Conservation (phyloP, 2,888 invertebrate species). For the Raillietiella orientalis region DNA sequence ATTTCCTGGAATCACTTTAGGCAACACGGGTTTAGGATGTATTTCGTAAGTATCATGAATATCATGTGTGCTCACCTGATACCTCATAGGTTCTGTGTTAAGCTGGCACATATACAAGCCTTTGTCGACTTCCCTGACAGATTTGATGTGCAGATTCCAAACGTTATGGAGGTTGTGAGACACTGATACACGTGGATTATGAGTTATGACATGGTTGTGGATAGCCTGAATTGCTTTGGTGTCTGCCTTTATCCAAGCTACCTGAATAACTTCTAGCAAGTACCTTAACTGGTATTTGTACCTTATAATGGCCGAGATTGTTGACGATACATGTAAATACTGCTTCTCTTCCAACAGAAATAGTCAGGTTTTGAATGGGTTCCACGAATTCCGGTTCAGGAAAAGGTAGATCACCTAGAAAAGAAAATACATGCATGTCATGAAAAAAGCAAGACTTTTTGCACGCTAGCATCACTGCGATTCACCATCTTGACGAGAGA, state of each 20-base stretch:
- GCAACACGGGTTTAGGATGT: too few relatives aligned
- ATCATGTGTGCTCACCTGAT: constrained; percentile 61
- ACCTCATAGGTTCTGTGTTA: constrained; percentile 79
- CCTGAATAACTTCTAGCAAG: too few relatives aligned
- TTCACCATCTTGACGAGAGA: too few relatives aligned
- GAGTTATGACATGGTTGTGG: constrained; percentile 67
- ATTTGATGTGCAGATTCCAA: constrained; percentile 66
- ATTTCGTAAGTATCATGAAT: too few relatives aligned
- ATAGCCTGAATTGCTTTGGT: constrained; percentile 76
- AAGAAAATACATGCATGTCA: too few relatives aligned
- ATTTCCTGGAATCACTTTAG: too few relatives aligned
- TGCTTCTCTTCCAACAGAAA: constrained; percentile 46
- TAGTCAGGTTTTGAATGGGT: constrained; percentile 56
- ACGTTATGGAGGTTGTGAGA: constrained; percentile 51
- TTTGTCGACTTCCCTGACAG: constrained; percentile 55
- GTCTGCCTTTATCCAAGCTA: constrained; percentile 74
- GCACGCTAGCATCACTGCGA: too few relatives aligned
- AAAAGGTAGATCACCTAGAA: too few relatives aligned
- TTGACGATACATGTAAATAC: constrained; percentile 54
- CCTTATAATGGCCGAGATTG: constrained; percentile 55
- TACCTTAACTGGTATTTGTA: too few relatives aligned
- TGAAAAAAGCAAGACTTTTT: too few relatives aligned
- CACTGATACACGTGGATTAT: constrained; percentile 54
- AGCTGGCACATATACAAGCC: constrained; percentile 85
- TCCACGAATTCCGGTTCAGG: too few relatives aligned